phyloP scores from a whole-genome alignment of 1,140 invertebrate species.

The Drosophila kohkoa region DNA sequence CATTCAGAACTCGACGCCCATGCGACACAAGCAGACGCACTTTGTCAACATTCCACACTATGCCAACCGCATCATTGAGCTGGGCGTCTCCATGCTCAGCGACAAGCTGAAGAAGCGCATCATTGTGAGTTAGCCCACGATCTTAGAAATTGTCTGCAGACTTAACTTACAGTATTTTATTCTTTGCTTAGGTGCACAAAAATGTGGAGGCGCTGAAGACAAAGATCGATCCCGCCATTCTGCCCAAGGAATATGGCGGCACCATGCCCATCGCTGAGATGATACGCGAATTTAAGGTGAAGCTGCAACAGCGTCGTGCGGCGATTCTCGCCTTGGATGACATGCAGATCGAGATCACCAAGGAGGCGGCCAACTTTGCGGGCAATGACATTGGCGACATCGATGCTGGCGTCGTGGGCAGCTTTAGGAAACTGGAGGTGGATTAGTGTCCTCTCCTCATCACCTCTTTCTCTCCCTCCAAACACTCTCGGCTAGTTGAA shows the following conservation, averaged over 20 bases:
- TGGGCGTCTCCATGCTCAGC: slow-evolving; percentile 91
- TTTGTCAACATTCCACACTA: slow-evolving; percentile 92
- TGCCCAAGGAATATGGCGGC: slow-evolving; percentile 95
- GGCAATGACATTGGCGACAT: slow-evolving; percentile 88
- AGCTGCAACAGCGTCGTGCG: slow-evolving; percentile 88
- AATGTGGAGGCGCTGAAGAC: slow-evolving; percentile 89
- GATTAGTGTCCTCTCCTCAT: slow-evolving; percentile 86
- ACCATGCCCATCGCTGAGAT: slow-evolving; percentile 91
- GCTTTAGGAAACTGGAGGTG: slow-evolving; percentile 92
- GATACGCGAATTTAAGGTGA: slow-evolving; percentile 90
- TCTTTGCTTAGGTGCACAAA: slow-evolving; percentile 88
- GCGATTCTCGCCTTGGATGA: slow-evolving; percentile 90
- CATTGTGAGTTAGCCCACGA: slow-evolving; percentile 86
- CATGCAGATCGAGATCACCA: slow-evolving; percentile 90
- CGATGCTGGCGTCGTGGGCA: slow-evolving; percentile 89
- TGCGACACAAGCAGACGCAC: slow-evolving; percentile 94
- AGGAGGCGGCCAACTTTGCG: slow-evolving; percentile 87
- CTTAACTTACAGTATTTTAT: too few species aligned
- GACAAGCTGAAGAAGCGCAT: slow-evolving; percentile 92
- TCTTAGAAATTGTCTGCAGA: not conserved
- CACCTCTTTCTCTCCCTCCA: not conserved
- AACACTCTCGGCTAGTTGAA: slow-evolving; percentile 27
- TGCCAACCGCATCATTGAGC: slow-evolving; percentile 91
- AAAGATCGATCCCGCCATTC: slow-evolving; percentile 89
- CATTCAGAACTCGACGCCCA: slow-evolving; percentile 94